Evolutionary conservation across 2,797 vertebrate genomes (phyloP).

Genomic region (Cottoperca gobio): DNA sequence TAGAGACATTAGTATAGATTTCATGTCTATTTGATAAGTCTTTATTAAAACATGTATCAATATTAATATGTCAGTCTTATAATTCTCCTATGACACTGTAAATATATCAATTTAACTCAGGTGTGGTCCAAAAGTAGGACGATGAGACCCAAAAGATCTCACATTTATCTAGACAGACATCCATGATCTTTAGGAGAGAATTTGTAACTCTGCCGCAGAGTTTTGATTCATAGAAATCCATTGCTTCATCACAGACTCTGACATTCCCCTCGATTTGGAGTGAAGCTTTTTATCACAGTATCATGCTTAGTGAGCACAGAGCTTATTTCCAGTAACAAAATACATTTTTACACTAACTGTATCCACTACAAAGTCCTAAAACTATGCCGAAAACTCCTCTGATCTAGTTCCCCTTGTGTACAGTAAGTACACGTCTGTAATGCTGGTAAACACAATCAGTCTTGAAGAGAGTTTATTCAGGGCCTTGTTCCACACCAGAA

Average conservation of each 20-base stretch:
- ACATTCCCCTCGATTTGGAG: not conserved
- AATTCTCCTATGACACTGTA: slow-evolving; percentile 27
- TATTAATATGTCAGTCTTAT: slow-evolving; percentile 21
- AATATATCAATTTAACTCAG: slow-evolving; percentile 11
- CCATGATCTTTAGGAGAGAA: not conserved
- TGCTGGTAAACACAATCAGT: slow-evolving; percentile 52
- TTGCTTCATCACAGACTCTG: not conserved
- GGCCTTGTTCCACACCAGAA: slow-evolving; percentile 56
- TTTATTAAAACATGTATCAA: slow-evolving; percentile 28
- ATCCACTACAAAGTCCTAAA: slow-evolving; percentile 4
- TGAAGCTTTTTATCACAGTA: not conserved
- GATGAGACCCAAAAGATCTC: not conserved
- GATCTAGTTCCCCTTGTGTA: slow-evolving; percentile 37
- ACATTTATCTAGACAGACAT: not conserved
- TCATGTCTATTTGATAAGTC: slow-evolving; percentile 36
- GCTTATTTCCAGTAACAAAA: not conserved
- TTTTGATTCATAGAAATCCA: not conserved
- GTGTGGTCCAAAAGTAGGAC: slow-evolving; percentile 42
- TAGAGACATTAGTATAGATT: slow-evolving; percentile 35
- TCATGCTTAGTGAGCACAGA: not conserved
- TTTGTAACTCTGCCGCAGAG: not conserved
- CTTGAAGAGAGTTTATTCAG: slow-evolving; percentile 61
- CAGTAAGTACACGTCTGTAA: slow-evolving; percentile 31
- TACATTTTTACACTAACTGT: slow-evolving; percentile 1
- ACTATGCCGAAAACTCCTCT: slow-evolving; percentile 6